phyloP scores from a whole-genome alignment of 2,888 invertebrate species.

The Drosophila mettleri region DNA sequence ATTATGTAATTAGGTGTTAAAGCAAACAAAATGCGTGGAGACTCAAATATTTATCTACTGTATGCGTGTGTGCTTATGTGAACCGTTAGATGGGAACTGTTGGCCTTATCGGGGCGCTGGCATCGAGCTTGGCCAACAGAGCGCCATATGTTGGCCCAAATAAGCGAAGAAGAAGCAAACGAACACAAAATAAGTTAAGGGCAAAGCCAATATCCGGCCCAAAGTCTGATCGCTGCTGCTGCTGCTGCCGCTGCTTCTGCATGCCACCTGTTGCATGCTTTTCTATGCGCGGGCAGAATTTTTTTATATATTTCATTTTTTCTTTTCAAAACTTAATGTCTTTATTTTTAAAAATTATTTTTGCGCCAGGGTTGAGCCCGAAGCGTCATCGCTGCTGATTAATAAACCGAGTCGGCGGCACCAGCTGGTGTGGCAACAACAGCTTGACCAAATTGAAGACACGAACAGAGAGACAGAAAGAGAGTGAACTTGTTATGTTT shows the following conservation, averaged over 20 bases:
- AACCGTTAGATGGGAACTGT: slow-evolving; percentile 31
- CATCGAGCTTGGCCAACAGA: slow-evolving; percentile 43
- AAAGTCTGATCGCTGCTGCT: slow-evolving; percentile 29
- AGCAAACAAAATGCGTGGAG: slow-evolving; percentile 52
- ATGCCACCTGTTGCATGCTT: slow-evolving; percentile 70
- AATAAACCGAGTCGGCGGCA: slow-evolving; percentile 57
- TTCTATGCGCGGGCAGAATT: slow-evolving; percentile 66
- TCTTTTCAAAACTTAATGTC: slow-evolving; percentile 46
- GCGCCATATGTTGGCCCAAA: slow-evolving; percentile 45
- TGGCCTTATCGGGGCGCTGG: slow-evolving; percentile 55
- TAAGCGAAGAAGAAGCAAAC: slow-evolving; percentile 9
- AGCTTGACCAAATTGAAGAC: slow-evolving; percentile 58
- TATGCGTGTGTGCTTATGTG: background rate
- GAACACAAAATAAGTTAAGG: slow-evolving; percentile 2
- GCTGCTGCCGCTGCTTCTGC: slow-evolving; percentile 24
- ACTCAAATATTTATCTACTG: slow-evolving; percentile 36
- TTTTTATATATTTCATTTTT: slow-evolving; percentile 18
- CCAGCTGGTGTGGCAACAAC: slow-evolving; percentile 53
- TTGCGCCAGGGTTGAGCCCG: slow-evolving; percentile 34
- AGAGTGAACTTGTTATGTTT: background rate
- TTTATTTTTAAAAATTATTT: slow-evolving; percentile 33
- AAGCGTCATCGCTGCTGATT: slow-evolving; percentile 51
- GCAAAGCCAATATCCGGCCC: slow-evolving; percentile 65
- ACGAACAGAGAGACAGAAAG: background rate
- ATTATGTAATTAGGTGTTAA: slow-evolving; percentile 78